These are phyloP conservation scores for Pristionchus pacificus DNA, from an alignment of 1,140 invertebrate genomes.

Conservation along the genomic window DNA sequence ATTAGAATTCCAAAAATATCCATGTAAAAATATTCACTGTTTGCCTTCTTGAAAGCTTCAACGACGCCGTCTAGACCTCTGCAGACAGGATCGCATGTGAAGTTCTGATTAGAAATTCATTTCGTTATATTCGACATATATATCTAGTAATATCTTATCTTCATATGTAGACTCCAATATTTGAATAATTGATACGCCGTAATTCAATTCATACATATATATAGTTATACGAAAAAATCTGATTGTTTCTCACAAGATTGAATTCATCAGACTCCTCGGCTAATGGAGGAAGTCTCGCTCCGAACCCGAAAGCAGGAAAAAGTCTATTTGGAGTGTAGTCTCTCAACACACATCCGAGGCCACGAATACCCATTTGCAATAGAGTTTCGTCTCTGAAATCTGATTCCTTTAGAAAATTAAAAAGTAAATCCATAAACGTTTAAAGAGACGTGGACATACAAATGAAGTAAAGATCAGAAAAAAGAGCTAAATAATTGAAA, in stretches of 20 bases:
- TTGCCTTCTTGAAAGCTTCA: constrained; percentile 25
- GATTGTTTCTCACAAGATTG: constrained; percentile 11
- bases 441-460: no score
- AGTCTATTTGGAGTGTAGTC: constrained; percentile 32
- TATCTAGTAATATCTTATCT: not conserved
- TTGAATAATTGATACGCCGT: no score
- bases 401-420: no score
- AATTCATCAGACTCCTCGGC: constrained; percentile 26
- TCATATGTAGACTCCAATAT: no score
- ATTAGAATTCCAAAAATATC: no score
- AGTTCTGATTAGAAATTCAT: constrained; percentile 7
- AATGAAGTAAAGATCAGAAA: no score
- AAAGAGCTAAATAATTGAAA: no score
- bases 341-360: constrained; percentile 20
- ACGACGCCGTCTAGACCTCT: constrained; percentile 26
- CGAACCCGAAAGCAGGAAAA: constrained; percentile 27
- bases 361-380: constrained; percentile 25
- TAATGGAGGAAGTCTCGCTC: constrained; percentile 19
- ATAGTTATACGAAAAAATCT: no score
- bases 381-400: constrained; percentile 1
- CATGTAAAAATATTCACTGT: no score
- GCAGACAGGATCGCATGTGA: constrained; percentile 25
- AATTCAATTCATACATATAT: no score
- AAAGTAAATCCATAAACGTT: no score
- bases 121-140: not conserved